phyloP scores from a whole-genome alignment of 2,113 vertebrate genomes.

The human region DNA sequence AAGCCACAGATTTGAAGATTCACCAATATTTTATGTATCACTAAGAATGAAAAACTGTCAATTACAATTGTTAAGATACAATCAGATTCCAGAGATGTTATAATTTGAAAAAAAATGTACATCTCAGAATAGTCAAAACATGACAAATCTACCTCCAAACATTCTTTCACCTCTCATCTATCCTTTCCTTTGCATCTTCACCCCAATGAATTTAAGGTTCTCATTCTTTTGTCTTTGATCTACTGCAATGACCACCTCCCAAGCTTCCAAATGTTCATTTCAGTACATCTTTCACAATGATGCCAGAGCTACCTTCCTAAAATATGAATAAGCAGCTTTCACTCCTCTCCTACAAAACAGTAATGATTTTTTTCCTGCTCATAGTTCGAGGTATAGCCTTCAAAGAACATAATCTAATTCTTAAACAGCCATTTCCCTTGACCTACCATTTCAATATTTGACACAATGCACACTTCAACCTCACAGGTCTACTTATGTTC shows the following conservation, averaged over 20 bases:
- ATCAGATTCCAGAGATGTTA: not conserved
- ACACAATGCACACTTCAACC: not conserved
- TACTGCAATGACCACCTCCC: not conserved
- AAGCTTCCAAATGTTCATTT: not conserved
- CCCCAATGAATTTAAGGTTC: not conserved
- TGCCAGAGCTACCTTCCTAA: not conserved
- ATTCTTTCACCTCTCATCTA: not conserved
- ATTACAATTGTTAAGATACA: not conserved
- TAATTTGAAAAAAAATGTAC: not conserved
- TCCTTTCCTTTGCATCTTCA: not conserved
- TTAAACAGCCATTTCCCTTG: not conserved
- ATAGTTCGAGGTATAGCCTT: not conserved
- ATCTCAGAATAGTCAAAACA: not conserved
- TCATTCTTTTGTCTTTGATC: not conserved
- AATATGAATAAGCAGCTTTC: not conserved
- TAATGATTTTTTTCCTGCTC: not conserved
- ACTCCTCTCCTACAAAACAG: not conserved
- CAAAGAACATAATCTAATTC: constrained; percentile 26
- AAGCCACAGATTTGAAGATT: constrained; percentile 2
- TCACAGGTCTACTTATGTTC: not conserved
- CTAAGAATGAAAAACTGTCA: not conserved
- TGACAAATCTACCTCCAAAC: not conserved
- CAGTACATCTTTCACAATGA: not conserved
- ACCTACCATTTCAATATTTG: not conserved
- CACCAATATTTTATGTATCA: not conserved